Evolutionary conservation across 2,888 invertebrate genomes (phyloP).

Genomic region (Chymomyza procnemis): DNA sequence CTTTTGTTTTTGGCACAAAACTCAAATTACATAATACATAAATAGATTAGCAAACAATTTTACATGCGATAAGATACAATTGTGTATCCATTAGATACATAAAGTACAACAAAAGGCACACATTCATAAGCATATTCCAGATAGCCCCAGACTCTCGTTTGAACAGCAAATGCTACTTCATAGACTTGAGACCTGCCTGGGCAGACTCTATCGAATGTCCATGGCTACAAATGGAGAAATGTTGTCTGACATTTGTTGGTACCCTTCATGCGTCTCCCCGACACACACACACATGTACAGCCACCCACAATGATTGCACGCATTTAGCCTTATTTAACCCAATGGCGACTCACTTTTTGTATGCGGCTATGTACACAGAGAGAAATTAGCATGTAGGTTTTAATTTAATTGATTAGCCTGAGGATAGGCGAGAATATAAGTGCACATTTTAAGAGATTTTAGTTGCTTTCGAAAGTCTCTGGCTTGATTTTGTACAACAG

Average conservation of each 20-base stretch:
- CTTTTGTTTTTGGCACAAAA: slow-evolving; percentile 1
- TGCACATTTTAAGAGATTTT: no score
- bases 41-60: slow-evolving; percentile 31
- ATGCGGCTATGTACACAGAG: background rate
- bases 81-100: slow-evolving; percentile 56
- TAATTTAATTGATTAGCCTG: no score
- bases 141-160: background rate
- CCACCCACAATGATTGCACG: slow-evolving; percentile 61
- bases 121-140: background rate
- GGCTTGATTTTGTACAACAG: no score
- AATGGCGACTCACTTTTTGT: slow-evolving; percentile 34
- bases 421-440: no score
- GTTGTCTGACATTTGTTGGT: slow-evolving; percentile 65
- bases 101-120: slow-evolving; percentile 12
- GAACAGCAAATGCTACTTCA: slow-evolving; percentile 12
- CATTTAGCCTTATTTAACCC: slow-evolving; percentile 66
- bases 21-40: background rate
- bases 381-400: no score
- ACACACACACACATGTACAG: slow-evolving; percentile 12
- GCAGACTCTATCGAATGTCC: slow-evolving; percentile 19
- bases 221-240: slow-evolving; percentile 67
- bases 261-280: slow-evolving; percentile 3
- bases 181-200: slow-evolving; percentile 26
- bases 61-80: slow-evolving; percentile 44
- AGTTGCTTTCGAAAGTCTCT: no score